Conservation (phyloP, 2,113 vertebrate species). For the Oenanthe oenanthe region DNA sequence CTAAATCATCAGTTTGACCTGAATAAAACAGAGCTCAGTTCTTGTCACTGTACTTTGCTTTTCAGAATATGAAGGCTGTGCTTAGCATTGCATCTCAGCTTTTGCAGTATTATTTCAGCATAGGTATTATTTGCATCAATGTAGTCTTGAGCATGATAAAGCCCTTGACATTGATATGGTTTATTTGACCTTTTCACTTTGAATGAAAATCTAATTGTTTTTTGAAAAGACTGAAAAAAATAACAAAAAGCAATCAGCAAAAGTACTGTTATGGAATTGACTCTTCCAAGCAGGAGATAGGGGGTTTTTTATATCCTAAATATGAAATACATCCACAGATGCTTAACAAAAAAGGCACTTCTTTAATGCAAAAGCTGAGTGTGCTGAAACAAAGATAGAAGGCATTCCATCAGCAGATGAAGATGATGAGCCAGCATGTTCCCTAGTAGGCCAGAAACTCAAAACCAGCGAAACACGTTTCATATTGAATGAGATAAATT, state of each 20-base stretch:
- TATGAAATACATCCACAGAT: slow-evolving; percentile 55
- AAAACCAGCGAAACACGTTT: slow-evolving; percentile 24
- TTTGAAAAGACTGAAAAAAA: slow-evolving; percentile 8
- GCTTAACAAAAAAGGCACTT: slow-evolving; percentile 56
- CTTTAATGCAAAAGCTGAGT: slow-evolving; percentile 62
- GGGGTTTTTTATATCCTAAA: background rate
- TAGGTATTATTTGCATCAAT: background rate
- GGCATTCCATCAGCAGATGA: slow-evolving; percentile 58
- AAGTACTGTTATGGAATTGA: background rate
- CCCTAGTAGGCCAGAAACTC: slow-evolving; percentile 21
- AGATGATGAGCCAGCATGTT: slow-evolving; percentile 65
- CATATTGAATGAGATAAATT: slow-evolving; percentile 35
- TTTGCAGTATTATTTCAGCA: background rate
- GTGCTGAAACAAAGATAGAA: slow-evolving; percentile 64
- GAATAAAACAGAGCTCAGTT: background rate
- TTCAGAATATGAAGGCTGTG: background rate
- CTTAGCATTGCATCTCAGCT: background rate
- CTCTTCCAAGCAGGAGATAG: slow-evolving; percentile 32
- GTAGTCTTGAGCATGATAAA: background rate
- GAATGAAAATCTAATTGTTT: background rate
- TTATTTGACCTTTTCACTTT: slow-evolving; percentile 27
- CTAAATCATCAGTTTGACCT: background rate
- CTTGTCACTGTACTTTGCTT: background rate
- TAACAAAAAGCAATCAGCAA: slow-evolving; percentile 1
- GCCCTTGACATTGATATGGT: background rate